Evolutionary conservation across 2,888 invertebrate genomes (phyloP).

Genomic region (Linhomoeus sp.): DNA sequence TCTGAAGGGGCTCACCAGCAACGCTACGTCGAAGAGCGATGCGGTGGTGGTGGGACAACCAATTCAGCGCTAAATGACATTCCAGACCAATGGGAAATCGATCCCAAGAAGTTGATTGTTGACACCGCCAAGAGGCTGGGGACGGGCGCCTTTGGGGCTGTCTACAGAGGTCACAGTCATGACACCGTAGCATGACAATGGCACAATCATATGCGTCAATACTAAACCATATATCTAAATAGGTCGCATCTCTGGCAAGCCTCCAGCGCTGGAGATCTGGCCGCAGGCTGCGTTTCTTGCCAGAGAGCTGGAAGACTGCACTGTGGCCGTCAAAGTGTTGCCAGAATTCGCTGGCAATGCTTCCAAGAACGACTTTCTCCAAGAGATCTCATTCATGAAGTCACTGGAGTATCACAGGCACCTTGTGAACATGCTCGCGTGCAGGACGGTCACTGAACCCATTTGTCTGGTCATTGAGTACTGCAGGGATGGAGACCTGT

Average conservation of each 20-base stretch:
- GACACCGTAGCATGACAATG: no score
- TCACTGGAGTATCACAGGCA: constrained; percentile 15
- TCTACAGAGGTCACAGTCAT: no score
- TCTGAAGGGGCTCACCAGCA: no score
- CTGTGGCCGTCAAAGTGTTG: not conserved
- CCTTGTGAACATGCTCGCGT: constrained; percentile 6
- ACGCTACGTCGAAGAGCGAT: no score
- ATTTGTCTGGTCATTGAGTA: not conserved
- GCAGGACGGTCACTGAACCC: not conserved
- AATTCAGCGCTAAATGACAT: no score
- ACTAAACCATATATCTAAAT: no score
- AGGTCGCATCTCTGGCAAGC: not conserved
- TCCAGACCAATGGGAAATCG: no score
- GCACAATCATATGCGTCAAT: no score
- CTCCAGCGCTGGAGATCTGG: not conserved
- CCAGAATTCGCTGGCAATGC: not conserved
- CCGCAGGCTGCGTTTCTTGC: not conserved
- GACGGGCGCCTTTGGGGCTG: no score
- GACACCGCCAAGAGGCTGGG: no score
- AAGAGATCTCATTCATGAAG: constrained; percentile 20
- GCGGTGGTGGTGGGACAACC: no score
- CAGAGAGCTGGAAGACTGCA: not conserved
- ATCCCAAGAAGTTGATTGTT: no score
- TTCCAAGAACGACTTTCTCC: constrained; percentile 11
- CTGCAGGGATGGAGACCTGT: not conserved